These are phyloP conservation scores for Rhinolophus sinicus DNA, from an alignment of 2,113 vertebrate species.

Conservation along the genomic window DNA sequence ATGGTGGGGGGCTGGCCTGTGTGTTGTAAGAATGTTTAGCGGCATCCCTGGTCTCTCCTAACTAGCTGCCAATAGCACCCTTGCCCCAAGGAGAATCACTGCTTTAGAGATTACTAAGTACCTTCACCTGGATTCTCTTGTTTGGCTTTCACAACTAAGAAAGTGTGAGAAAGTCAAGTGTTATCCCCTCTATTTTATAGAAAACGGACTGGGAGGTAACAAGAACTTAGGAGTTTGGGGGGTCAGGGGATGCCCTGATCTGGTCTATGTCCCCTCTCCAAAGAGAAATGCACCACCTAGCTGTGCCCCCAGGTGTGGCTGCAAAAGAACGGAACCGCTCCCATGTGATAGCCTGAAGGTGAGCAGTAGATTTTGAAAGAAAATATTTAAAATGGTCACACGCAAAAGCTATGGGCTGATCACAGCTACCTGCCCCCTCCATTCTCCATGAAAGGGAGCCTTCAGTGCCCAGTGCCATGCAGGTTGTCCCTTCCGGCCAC, in stretches of 20 bases:
- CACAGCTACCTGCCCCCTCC: rapidly evolving
- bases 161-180: not conserved
- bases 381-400: not conserved
- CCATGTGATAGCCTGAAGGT: rapidly evolving
- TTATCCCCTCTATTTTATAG: not conserved
- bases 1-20: not conserved
- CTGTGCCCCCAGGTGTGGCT: not conserved
- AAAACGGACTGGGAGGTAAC: not conserved
- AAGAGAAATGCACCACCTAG: not conserved
- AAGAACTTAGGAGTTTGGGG: not conserved
- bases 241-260: not conserved
- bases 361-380: not conserved
- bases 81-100: not conserved
- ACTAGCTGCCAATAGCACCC: not conserved
- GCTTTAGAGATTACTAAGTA: not conserved
- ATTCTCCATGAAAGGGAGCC: not conserved
- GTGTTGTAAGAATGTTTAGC: no score
- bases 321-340: not conserved
- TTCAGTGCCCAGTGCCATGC: not conserved
- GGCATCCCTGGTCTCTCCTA: not conserved
- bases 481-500: not conserved
- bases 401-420: not conserved
- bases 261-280: not conserved
- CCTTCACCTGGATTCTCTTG: no score
- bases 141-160: not conserved